Evolutionary conservation across 1,140 invertebrate genomes (phyloP), one percentile per base, ranked within the genome.

Genomic region (Prorops nasuta): DNA sequence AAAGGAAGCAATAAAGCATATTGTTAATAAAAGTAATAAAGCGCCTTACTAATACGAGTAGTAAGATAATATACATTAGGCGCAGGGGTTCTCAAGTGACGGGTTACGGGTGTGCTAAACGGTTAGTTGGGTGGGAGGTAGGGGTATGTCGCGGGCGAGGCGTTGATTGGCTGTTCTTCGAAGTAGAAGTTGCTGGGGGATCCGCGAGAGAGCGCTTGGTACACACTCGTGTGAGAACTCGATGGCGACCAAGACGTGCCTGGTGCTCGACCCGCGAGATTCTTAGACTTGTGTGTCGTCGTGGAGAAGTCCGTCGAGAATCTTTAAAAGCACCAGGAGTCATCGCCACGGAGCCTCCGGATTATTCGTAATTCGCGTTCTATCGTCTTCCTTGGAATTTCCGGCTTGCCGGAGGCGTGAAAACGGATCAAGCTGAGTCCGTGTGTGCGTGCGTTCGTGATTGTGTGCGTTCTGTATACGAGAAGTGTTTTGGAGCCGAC

Each of bases 241-340:
- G 58, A 60, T 59, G 58, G 58, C 58, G 58, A 58, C 52, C 55
- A 35, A 54, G 58, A 55, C 46, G 56, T 55, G 56, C 44, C 48
- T 45, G 48, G 37, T 40, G 49, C 45, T 36, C 32, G 35, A 50
- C 56, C 51, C 47, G 58, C 52, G 39, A 51, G 46, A 44, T 39
- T 38, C 53, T 22, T 46, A 46, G 43, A 22, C 19, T 37, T 32
- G 31, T 42, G 32, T 32, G 19, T 34, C 15, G 28, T 20, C 49
- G 51, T 17, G 18, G 53, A n/a, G n/a, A n/a, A n/a, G n/a, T n/a
- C 14, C 17, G 24, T 40, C 37, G 22, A n/a, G 24, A 31, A 18
- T 12, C 22, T 24, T 35, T 39, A 18, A 16, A 18, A 38, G 45
- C 15, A 12, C 14, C 3, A 12, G 28, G 15, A 15, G 37, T 12